Conservation (phyloP, 2,113 vertebrate species). For the Notothenia coriiceps region DNA sequence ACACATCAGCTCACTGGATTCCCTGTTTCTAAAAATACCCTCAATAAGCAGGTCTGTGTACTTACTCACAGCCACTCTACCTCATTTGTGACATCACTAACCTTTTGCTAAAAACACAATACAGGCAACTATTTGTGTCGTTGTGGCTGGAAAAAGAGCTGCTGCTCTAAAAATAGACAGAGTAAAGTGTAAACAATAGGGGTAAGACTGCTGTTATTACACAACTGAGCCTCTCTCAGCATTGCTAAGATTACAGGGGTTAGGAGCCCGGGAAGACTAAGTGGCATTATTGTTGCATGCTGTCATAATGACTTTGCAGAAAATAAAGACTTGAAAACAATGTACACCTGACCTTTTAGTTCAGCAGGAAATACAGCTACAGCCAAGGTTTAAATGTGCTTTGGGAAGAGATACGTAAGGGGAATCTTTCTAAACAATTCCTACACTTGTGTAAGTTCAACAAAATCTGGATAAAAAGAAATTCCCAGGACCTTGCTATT, state of each 20-base stretch:
- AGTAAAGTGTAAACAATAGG: slow-evolving; percentile 69
- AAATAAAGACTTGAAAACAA: slow-evolving; percentile 52
- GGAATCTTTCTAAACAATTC: slow-evolving; percentile 38
- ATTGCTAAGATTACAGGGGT: slow-evolving; percentile 65
- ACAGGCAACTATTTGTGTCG: slow-evolving; percentile 67
- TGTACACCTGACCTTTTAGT: slow-evolving; percentile 55
- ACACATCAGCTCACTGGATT: slow-evolving; percentile 52
- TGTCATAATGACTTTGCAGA: slow-evolving; percentile 77
- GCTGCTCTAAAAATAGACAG: slow-evolving; percentile 72
- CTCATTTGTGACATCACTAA: slow-evolving; percentile 65
- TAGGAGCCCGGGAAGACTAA: slow-evolving; percentile 46
- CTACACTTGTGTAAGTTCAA: slow-evolving; percentile 4
- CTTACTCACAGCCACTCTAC: slow-evolving; percentile 32
- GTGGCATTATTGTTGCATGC: slow-evolving; percentile 54
- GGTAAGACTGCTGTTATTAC: slow-evolving; percentile 62
- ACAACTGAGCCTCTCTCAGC: slow-evolving; percentile 43
- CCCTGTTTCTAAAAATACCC: slow-evolving; percentile 53
- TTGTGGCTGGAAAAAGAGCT: slow-evolving; percentile 68
- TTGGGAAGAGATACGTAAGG: slow-evolving; percentile 30
- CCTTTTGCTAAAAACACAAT: slow-evolving; percentile 65
- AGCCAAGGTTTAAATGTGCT: slow-evolving; percentile 45
- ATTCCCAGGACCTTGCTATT: slow-evolving; percentile 37
- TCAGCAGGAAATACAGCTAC: slow-evolving; percentile 57
- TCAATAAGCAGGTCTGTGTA: slow-evolving; percentile 41
- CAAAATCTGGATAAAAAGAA: slow-evolving; percentile 23